Conservation (phyloP, 2,888 invertebrate genomes). For the Plagodis pulveraria region DNA sequence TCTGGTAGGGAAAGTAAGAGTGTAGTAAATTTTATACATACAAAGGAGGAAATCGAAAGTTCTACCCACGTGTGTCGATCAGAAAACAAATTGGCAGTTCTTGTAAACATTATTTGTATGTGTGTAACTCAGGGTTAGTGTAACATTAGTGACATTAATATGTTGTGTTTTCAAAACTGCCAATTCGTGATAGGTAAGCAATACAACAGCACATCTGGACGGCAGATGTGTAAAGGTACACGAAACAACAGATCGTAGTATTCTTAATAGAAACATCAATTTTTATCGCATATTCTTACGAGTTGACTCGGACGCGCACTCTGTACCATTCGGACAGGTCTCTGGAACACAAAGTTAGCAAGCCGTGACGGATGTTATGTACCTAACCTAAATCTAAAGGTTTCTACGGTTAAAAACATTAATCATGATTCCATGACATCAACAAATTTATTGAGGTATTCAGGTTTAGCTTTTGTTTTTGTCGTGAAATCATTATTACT, state of each 20-base stretch:
- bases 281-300: slow-evolving; percentile 88
- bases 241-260: slow-evolving; percentile 79
- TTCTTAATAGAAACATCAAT: slow-evolving; percentile 79
- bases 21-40: slow-evolving; percentile 26
- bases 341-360: slow-evolving; percentile 84
- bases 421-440: slow-evolving; percentile 37
- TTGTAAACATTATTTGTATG: slow-evolving; percentile 35
- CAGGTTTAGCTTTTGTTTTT: not conserved
- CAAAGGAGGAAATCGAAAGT: slow-evolving; percentile 60
- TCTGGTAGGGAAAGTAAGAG: slow-evolving; percentile 25
- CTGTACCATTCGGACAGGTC: slow-evolving; percentile 92
- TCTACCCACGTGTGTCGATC: slow-evolving; percentile 60
- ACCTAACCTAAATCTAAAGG: slow-evolving; percentile 48
- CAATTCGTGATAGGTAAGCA: slow-evolving; percentile 77
- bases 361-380: slow-evolving; percentile 73
- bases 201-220: slow-evolving; percentile 79
- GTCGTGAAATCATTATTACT: slow-evolving; percentile 31
- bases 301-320: slow-evolving; percentile 93
- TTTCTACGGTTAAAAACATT: slow-evolving; percentile 35
- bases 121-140: no score
- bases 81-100: slow-evolving; percentile 76
- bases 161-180: slow-evolving; percentile 63
- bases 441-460: slow-evolving; percentile 3
- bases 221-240: slow-evolving; percentile 82
- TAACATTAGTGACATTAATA: slow-evolving; percentile 7